phyloP scores from a whole-genome alignment of 2,888 invertebrate genomes.

The Microctonus brassicae region DNA sequence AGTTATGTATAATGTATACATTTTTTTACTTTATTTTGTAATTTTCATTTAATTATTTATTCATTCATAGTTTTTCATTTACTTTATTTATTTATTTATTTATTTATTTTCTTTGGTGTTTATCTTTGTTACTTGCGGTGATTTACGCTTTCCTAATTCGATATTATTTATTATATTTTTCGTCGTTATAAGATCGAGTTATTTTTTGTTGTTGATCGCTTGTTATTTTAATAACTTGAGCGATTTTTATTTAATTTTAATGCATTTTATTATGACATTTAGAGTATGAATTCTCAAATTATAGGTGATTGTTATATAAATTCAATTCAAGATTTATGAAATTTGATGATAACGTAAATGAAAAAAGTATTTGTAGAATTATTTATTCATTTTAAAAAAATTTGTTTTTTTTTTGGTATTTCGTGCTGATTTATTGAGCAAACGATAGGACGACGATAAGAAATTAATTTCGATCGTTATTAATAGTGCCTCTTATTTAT shows the following conservation, averaged over 20 bases:
- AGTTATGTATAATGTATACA: conserved; percentile 62
- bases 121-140: conserved; percentile 26
- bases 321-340: conserved; percentile 6
- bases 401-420: conserved; percentile 16
- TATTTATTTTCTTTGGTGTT: conserved; percentile 40
- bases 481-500: conserved; percentile 6
- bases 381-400: no score
- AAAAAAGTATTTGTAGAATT: conserved; percentile 24
- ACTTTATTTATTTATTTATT: conserved; percentile 21
- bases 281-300: neutral
- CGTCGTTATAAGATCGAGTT: neutral
- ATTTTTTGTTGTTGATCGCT: neutral
- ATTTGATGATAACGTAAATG: conserved; percentile 34
- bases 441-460: conserved; percentile 57
- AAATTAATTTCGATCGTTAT: conserved; percentile 48
- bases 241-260: neutral
- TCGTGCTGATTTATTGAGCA: conserved; percentile 50
- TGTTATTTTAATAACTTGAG: neutral
- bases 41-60: conserved; percentile 44
- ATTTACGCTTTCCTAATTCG: conserved; percentile 9
- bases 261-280: neutral
- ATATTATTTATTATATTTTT: conserved; percentile 12
- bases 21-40: conserved; percentile 49
- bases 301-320: neutral
- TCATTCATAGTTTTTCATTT: conserved; percentile 10